Evolutionary conservation across 53 echinoderm and acorn worm genomes (phyloP).

Genomic region (Stichopus horrens): DNA sequence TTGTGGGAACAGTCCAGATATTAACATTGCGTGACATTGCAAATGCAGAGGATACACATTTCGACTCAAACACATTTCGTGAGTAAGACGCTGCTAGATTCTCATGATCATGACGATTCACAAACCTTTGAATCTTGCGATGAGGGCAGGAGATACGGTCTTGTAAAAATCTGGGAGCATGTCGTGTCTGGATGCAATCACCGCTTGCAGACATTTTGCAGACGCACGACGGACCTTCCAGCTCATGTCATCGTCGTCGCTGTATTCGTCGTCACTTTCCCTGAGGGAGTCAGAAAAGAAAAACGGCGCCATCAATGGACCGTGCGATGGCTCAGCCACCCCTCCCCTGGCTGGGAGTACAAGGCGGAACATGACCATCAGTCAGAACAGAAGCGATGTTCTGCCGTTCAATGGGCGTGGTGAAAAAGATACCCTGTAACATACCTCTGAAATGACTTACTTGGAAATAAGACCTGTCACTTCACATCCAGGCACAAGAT

Average conservation of each 20-base stretch:
- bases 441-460: background rate
- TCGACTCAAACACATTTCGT: too few species aligned
- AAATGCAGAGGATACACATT: too few species aligned
- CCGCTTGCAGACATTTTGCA: slow-evolving; percentile 96
- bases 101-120: background rate
- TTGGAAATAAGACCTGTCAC: background rate
- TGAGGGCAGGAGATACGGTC: slow-evolving; percentile 89
- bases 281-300: slow-evolving; percentile 36
- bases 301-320: background rate
- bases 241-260: slow-evolving; percentile 99
- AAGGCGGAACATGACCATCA: too few species aligned
- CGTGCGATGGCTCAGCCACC: too few species aligned
- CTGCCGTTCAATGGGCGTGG: too few species aligned
- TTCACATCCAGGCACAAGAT: too few species aligned
- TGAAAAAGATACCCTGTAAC: too few species aligned
- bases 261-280: slow-evolving; percentile 99
- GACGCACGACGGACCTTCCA: slow-evolving; percentile 97
- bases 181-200: slow-evolving; percentile 89
- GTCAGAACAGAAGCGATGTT: too few species aligned
- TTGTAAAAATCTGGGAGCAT: slow-evolving; percentile 96
- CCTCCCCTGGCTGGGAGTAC: too few species aligned
- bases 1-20: too few species aligned
- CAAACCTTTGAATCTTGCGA: slow-evolving; percentile 94
- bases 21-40: too few species aligned
- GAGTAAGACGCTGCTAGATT: too few species aligned